These are phyloP conservation scores for Cyprinodon diabolis DNA, from an alignment of 2,797 vertebrate species.

Conservation along the genomic window DNA sequence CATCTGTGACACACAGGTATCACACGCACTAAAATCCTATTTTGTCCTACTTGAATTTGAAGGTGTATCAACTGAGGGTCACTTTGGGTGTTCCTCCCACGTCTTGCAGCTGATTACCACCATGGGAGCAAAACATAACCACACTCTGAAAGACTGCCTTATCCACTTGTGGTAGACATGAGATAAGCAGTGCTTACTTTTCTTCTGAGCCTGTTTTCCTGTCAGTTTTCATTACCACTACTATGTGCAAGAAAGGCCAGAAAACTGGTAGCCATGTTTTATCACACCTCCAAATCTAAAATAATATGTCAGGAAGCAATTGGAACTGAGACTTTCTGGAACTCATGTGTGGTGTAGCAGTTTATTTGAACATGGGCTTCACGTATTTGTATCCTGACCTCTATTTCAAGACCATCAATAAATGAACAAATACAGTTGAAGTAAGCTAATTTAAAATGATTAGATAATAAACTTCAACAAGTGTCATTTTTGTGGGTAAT, in stretches of 20 bases:
- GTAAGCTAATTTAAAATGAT: too few species aligned
- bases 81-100: slow-evolving; percentile 49
- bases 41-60: slow-evolving; percentile 39
- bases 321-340: neutral
- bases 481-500: too few species aligned
- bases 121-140: slow-evolving; percentile 42
- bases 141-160: slow-evolving; percentile 22
- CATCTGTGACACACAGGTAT: slow-evolving; percentile 13
- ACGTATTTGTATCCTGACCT: too few species aligned
- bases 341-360: neutral
- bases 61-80: slow-evolving; percentile 55
- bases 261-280: neutral
- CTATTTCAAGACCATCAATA: too few species aligned
- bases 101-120: slow-evolving; percentile 61
- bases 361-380: neutral
- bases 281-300: neutral
- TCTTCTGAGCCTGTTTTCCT: slow-evolving; percentile 35
- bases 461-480: too few species aligned
- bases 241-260: slow-evolving; percentile 7
- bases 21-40: slow-evolving; percentile 26
- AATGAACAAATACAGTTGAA: too few species aligned
- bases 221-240: slow-evolving; percentile 9
- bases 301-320: neutral
- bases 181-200: slow-evolving; percentile 52
- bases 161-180: slow-evolving; percentile 37